Evolutionary conservation across 2,113 vertebrate species (phyloP).

Genomic region (Platysteira castanea): DNA sequence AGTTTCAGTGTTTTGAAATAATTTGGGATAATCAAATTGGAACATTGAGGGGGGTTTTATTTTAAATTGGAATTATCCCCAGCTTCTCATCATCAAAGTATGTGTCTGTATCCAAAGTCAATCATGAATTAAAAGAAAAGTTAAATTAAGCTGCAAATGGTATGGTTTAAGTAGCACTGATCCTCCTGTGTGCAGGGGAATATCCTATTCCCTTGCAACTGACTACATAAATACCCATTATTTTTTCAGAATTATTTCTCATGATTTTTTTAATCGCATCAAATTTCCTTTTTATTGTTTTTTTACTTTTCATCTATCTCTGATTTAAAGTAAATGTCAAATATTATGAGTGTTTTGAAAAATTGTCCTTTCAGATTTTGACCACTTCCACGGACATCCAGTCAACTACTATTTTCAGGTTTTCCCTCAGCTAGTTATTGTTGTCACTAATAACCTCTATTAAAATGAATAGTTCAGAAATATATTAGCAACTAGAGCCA

Average conservation of each 20-base stretch:
- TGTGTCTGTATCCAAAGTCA: background rate
- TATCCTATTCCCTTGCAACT: background rate
- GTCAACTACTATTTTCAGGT: background rate
- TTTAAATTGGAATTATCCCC: background rate
- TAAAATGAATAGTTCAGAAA: background rate
- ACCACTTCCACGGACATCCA: background rate
- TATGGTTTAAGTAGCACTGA: background rate
- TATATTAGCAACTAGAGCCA: background rate
- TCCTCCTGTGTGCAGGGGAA: background rate
- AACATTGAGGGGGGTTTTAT: accelerated
- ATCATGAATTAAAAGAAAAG: background rate
- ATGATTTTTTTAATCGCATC: background rate
- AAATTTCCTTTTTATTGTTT: background rate
- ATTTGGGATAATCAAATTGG: background rate
- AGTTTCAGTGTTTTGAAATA: background rate
- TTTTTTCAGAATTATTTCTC: background rate
- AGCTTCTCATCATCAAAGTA: background rate
- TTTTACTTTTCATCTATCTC: background rate
- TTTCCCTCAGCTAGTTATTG: background rate
- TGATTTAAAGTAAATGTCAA: background rate
- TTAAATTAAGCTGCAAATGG: background rate
- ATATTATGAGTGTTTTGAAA: accelerated
- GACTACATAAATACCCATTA: background rate
- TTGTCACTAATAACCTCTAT: background rate
- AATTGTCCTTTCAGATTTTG: background rate